phyloP scores from a whole-genome alignment of 2,888 invertebrate genomes.

The Tortricodes alternella region DNA sequence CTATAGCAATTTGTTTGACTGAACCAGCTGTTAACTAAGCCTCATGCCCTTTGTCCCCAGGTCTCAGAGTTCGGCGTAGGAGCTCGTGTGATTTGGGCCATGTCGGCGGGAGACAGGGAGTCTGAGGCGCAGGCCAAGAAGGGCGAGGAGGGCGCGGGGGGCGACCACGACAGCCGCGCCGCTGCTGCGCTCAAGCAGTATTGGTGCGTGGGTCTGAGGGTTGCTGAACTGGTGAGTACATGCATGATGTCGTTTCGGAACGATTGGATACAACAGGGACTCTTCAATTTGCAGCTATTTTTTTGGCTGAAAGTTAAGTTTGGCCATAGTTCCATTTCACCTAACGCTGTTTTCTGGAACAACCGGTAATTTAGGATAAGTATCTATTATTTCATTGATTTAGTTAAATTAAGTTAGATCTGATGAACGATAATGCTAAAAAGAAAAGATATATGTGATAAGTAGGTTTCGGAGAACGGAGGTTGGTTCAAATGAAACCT shows the following conservation, averaged over 20 bases:
- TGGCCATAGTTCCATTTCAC: too few species aligned
- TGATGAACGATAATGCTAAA: too few species aligned
- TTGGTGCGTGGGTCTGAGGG: conserved; percentile 84
- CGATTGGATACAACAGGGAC: not conserved
- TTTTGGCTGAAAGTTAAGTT: too few species aligned
- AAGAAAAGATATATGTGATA: too few species aligned
- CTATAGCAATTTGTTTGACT: not conserved
- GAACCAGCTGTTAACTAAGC: too few species aligned
- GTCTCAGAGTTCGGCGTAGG: conserved; percentile 77
- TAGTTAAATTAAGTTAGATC: too few species aligned
- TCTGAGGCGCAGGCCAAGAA: conserved; percentile 81
- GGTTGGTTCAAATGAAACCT: too few species aligned
- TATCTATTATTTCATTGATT: too few species aligned
- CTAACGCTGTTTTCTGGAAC: too few species aligned
- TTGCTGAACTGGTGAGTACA: conserved; percentile 84
- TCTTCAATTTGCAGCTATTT: too few species aligned
- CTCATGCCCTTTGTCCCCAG: conserved; percentile 52
- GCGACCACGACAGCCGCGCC: conserved; percentile 64
- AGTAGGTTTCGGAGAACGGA: too few species aligned
- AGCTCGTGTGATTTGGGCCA: conserved; percentile 80
- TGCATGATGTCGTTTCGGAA: not conserved
- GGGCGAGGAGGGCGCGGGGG: conserved; percentile 67
- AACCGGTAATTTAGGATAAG: too few species aligned
- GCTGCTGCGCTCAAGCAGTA: conserved; percentile 71
- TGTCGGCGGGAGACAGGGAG: conserved; percentile 85